phyloP scores from a whole-genome alignment of 1,140 invertebrate species.

The Saxidomus purpurata region DNA sequence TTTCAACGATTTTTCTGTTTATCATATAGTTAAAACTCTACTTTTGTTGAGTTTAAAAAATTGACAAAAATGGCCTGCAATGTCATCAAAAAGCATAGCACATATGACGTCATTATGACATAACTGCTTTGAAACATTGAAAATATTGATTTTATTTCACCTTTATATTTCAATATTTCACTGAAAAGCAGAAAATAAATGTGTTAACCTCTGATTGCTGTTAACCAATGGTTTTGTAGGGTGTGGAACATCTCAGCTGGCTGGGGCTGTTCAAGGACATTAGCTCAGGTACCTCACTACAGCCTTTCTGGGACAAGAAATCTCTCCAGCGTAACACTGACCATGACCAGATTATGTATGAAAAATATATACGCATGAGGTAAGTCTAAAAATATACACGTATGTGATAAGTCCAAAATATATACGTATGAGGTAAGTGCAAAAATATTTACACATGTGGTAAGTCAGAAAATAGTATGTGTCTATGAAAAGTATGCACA shows the following conservation, averaged over 20 bases:
- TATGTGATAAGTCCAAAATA: too few relatives aligned
- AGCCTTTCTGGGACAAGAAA: constrained; percentile 84
- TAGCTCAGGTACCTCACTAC: constrained; percentile 80
- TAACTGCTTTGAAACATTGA: too few relatives aligned
- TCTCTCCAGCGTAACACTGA: constrained; percentile 89
- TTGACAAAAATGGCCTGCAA: too few relatives aligned
- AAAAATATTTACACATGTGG: background rate
- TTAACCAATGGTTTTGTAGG: constrained; percentile 69
- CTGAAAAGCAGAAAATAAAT: background rate
- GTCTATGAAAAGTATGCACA: background rate
- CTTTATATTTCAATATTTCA: too few relatives aligned
- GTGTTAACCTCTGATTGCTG: background rate
- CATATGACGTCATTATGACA: too few relatives aligned
- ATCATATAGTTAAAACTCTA: too few relatives aligned
- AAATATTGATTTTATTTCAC: too few relatives aligned
- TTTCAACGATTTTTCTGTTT: too few relatives aligned
- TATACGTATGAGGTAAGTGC: background rate
- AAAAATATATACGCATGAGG: constrained; percentile 92
- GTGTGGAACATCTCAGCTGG: constrained; percentile 91
- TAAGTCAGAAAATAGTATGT: background rate
- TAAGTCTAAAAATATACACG: constrained; percentile 74
- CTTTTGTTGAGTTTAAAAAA: too few relatives aligned
- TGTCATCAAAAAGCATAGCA: too few relatives aligned
- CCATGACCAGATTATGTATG: constrained; percentile 89
- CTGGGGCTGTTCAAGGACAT: constrained; percentile 88